A percentile compares a stretch with the other conserved stretches of the same genome.
Evolutionary conservation across 2,113 vertebrate species (phyloP).

Genomic region (zebrafish (Danio rerio)): GRCz12tu NC_133188.1:9314001-9314500

Average conservation of each 20-base stretch:
- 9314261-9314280: too few relatives aligned
- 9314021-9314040: conserved; percentile 14
- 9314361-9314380: not conserved
- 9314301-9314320: conserved; percentile 42
- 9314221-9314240: conserved; percentile 63
- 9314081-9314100: conserved; percentile 44
- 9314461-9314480: conserved; percentile 15
- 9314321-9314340: conserved; percentile 21
- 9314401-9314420: conserved; percentile 34
- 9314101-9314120: conserved; percentile 22
- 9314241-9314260: too few relatives aligned
- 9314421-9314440: not conserved
- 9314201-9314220: conserved; percentile 62
- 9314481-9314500: not conserved
- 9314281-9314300: conserved; percentile 21
- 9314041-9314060: conserved; percentile 29
- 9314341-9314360: conserved; percentile 36
- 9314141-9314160: conserved; percentile 53
- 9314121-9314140: conserved; percentile 32
- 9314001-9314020: conserved; percentile 45
- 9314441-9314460: conserved; percentile 4
- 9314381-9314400: conserved; percentile 21
- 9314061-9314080: conserved; percentile 19
- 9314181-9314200: conserved; percentile 73
- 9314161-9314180: conserved; percentile 74